Percentiles rank a stretch among this genome's conserved stretches.
phyloP scores from a whole-genome alignment of 37 sponge, comb jelly and placozoan species.

The Theonella swinhoei region DNA sequence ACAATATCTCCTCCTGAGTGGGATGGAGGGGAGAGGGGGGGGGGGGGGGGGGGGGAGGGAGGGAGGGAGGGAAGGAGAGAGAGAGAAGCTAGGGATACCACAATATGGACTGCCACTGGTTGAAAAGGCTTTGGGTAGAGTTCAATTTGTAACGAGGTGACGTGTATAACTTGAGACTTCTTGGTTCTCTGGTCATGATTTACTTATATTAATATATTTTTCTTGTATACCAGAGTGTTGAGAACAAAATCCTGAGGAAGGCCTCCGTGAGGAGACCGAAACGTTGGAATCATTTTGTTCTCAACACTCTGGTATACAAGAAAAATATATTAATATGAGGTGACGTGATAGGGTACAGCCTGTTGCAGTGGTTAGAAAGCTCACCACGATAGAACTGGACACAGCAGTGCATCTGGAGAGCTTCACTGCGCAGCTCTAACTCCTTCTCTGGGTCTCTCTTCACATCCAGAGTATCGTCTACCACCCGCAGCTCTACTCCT shows the following conservation, averaged over 20 bases:
- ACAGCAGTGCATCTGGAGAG: conserved; percentile 2
- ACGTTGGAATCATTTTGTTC: background rate
- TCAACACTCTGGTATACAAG: no score
- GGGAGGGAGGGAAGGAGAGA: background rate
- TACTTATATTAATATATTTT: no score
- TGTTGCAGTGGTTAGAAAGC: no score
- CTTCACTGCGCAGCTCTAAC: conserved; percentile 19
- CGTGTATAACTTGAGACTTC: no score
- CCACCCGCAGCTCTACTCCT: conserved; percentile 26
- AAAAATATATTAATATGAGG: no score
- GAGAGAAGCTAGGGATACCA: background rate
- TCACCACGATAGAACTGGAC: conserved; percentile 23
- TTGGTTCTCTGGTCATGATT: no score
- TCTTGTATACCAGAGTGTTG: no score
- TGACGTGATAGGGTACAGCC: background rate
- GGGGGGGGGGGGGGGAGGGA: background rate
- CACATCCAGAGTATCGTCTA: conserved; percentile 22
- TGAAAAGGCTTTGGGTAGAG: no score
- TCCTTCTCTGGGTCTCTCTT: background rate
- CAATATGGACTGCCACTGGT: background rate
- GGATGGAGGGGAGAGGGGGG: background rate
- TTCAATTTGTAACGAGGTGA: no score
- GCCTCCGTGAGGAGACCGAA: background rate
- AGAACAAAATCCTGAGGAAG: no score
- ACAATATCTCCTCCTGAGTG: conserved; percentile 31